phyloP scores from a whole-genome alignment of 2,888 invertebrate genomes.

The Drosophila nr. medialis region DNA sequence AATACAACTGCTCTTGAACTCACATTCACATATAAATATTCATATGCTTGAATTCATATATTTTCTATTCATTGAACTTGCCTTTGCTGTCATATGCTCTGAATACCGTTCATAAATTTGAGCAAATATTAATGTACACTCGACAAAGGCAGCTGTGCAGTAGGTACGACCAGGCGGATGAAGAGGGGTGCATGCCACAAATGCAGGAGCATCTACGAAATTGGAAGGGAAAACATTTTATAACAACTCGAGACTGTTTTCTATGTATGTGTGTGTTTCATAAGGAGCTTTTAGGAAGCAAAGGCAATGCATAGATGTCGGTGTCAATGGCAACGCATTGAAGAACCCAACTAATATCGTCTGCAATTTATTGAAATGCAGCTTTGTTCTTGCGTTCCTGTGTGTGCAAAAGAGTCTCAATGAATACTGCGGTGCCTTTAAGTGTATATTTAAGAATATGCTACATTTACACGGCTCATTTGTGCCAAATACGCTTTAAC shows the following conservation, averaged over 20 bases:
- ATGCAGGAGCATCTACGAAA: constrained; percentile 10
- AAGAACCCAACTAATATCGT: constrained; percentile 3
- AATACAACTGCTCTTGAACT: neutral
- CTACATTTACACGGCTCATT: constrained; percentile 6
- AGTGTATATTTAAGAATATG: constrained; percentile 16
- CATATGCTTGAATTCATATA: constrained; percentile 15
- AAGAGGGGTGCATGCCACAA: neutral
- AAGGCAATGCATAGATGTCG: constrained; percentile 20
- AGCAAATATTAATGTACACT: constrained; percentile 36
- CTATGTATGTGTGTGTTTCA: constrained; percentile 1
- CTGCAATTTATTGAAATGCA: constrained; percentile 10
- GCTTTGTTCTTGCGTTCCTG: constrained; percentile 1
- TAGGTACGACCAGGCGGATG: neutral
- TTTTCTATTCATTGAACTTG: constrained; percentile 74
- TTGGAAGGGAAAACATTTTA: constrained; percentile 54
- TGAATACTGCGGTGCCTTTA: constrained; percentile 21
- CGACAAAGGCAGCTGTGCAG: constrained; percentile 16
- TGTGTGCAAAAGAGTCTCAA: neutral
- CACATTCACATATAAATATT: no score
- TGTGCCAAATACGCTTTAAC: neutral
- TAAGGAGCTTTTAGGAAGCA: constrained; percentile 25
- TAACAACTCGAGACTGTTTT: constrained; percentile 38
- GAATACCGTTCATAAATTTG: constrained; percentile 51
- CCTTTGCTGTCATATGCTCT: constrained; percentile 32
- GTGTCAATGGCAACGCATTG: constrained; percentile 22